These are phyloP conservation scores for Otolemur garnettii DNA, from an alignment of 2,113 vertebrate species.

Conservation along the genomic window DNA sequence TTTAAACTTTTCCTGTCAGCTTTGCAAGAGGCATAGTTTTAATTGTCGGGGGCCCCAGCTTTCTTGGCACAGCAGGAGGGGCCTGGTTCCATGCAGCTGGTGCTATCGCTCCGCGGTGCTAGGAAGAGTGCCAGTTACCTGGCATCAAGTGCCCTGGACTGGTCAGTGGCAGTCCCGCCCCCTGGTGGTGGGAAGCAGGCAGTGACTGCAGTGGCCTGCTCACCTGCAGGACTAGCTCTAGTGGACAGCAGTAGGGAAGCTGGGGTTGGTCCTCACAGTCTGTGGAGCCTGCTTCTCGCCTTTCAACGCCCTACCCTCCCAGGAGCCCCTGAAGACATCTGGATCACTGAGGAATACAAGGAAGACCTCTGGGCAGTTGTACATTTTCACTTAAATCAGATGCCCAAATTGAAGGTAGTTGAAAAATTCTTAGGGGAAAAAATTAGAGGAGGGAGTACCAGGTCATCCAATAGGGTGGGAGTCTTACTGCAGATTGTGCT, in stretches of 20 bases:
- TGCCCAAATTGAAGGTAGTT: neutral
- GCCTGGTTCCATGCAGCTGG: accelerated
- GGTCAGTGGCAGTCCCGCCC: neutral
- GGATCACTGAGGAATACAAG: neutral
- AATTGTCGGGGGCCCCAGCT: neutral
- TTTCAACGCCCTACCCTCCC: neutral
- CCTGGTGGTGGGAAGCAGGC: neutral
- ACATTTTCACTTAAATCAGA: neutral
- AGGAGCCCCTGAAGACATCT: neutral
- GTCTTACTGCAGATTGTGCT: neutral
- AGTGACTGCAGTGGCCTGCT: accelerated
- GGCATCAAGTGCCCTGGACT: neutral
- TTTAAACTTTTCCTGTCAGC: neutral
- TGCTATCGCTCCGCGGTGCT: accelerated
- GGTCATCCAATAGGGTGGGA: neutral
- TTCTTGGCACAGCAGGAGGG: neutral
- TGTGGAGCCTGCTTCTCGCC: neutral
- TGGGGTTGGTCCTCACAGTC: accelerated
- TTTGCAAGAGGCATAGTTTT: neutral
- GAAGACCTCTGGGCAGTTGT: neutral
- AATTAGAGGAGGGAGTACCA: neutral
- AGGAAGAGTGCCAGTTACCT: neutral
- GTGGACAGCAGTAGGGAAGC: neutral
- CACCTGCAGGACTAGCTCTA: neutral
- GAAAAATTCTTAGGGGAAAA: neutral